Conservation (phyloP, 2,797 vertebrate species). For the Gambusia yucatana region DNA sequence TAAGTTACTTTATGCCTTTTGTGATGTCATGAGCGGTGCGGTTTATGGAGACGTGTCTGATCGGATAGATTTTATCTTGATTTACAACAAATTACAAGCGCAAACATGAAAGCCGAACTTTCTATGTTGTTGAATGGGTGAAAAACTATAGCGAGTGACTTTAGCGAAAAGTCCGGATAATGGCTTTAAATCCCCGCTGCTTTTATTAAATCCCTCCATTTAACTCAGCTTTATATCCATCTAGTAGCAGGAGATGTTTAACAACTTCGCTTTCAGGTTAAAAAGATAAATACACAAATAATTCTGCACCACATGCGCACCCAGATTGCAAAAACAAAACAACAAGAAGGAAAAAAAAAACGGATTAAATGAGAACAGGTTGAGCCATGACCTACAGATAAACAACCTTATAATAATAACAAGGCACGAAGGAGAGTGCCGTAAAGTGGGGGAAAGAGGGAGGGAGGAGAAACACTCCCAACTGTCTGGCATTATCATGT, state of each 20-base stretch:
- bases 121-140: not conserved
- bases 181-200: conserved; percentile 1
- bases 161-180: not conserved
- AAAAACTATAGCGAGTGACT: not conserved
- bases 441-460: not conserved
- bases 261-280: conserved; percentile 4
- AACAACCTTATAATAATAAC: conserved; percentile 58
- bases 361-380: conserved; percentile 53
- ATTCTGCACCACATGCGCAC: conserved; percentile 26
- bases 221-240: not conserved
- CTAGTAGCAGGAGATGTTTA: conserved; percentile 12
- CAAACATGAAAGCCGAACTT: not conserved
- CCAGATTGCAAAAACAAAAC: conserved; percentile 42
- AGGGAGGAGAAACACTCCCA: conserved; percentile 28
- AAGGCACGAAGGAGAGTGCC: conserved; percentile 1
- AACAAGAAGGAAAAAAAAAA: not conserved
- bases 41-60: not conserved
- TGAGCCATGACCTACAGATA: conserved; percentile 57
- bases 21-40: not conserved
- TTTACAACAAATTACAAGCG: not conserved
- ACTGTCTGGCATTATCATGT: conserved; percentile 70
- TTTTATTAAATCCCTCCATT: not conserved
- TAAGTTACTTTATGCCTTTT: not conserved
- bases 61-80: not conserved
- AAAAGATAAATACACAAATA: conserved; percentile 23